Conservation (phyloP, 2,888 invertebrate genomes). For the Drosophila colorata region DNA sequence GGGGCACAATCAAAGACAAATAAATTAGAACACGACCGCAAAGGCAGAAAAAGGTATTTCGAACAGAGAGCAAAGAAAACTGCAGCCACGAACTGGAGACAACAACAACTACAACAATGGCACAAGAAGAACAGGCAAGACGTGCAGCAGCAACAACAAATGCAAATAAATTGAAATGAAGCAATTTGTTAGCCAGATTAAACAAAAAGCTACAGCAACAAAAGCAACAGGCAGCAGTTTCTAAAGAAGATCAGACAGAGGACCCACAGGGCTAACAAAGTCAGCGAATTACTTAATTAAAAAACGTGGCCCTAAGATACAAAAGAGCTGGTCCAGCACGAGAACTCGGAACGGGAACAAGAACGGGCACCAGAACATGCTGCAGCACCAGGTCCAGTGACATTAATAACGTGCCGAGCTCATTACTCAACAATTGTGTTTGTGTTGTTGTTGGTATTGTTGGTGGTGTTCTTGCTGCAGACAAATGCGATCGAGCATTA, state of each 20-base stretch:
- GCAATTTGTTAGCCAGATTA: constrained; percentile 81
- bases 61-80: constrained; percentile 41
- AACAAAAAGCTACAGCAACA: constrained; percentile 45
- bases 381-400: constrained; percentile 55
- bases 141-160: constrained; percentile 61
- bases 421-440: constrained; percentile 78
- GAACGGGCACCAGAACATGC: constrained; percentile 14
- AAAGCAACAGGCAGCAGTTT: constrained; percentile 19
- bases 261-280: constrained; percentile 74
- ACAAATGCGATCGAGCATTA: constrained; percentile 81
- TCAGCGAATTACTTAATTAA: constrained; percentile 84
- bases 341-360: constrained; percentile 14
- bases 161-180: constrained; percentile 81
- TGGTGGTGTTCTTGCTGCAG: constrained; percentile 49
- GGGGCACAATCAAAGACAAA: constrained; percentile 79
- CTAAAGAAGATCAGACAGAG: constrained; percentile 47
- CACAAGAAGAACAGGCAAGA: constrained; percentile 41
- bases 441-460: constrained; percentile 23
- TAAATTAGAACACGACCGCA: constrained; percentile 80
- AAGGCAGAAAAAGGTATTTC: constrained; percentile 52
- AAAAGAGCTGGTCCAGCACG: constrained; percentile 36
- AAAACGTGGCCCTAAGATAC: constrained; percentile 78
- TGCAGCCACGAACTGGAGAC: constrained; percentile 63
- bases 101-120: constrained; percentile 23
- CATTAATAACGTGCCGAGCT: constrained; percentile 80